A percentile compares a stretch with the other conserved stretches of the same genome.
These are phyloP conservation scores for Odiellus spinosus DNA, from an alignment of 2,888 invertebrate genomes.

Conservation along the genomic window DNA sequence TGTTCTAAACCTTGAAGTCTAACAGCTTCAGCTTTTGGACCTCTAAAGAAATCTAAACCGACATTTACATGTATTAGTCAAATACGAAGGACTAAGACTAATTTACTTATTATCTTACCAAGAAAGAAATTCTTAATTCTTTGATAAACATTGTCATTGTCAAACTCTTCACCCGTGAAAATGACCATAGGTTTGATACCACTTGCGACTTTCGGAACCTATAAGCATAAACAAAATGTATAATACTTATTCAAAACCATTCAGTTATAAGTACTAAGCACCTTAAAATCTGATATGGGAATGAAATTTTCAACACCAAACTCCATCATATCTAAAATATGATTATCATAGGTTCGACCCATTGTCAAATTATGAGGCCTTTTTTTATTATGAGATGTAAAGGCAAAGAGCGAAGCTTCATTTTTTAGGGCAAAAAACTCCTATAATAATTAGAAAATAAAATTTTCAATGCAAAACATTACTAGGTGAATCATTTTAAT, in stretches of 20 bases:
- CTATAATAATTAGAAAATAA: slow-evolving; percentile 21
- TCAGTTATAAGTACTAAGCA: slow-evolving; percentile 9
- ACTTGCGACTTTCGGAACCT: slow-evolving; percentile 49
- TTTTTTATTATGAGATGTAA: slow-evolving; percentile 86
- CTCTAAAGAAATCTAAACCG: slow-evolving; percentile 71
- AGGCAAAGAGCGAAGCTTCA: slow-evolving; percentile 75
- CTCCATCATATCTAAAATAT: slow-evolving; percentile 89
- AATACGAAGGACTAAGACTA: too few species aligned
- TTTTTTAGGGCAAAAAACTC: slow-evolving; percentile 45
- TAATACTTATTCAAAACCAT: slow-evolving; percentile 34
- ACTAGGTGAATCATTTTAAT: background rate
- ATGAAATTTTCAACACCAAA: slow-evolving; percentile 71
- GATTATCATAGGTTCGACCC: slow-evolving; percentile 72
- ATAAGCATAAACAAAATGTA: slow-evolving; percentile 57
- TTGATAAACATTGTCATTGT: slow-evolving; percentile 53
- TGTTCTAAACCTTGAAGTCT: slow-evolving; percentile 87
- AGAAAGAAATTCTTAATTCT: slow-evolving; percentile 68
- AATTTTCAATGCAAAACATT: background rate
- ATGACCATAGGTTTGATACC: slow-evolving; percentile 81
- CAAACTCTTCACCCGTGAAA: slow-evolving; percentile 84
- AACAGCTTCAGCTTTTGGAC: slow-evolving; percentile 60
- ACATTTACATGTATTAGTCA: slow-evolving; percentile 4
- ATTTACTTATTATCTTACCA: too few species aligned
- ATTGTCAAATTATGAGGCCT: slow-evolving; percentile 78
- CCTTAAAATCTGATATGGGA: slow-evolving; percentile 54